phyloP scores from a whole-genome alignment of 1,140 invertebrate genomes.

The Bathynomus jamesi region DNA sequence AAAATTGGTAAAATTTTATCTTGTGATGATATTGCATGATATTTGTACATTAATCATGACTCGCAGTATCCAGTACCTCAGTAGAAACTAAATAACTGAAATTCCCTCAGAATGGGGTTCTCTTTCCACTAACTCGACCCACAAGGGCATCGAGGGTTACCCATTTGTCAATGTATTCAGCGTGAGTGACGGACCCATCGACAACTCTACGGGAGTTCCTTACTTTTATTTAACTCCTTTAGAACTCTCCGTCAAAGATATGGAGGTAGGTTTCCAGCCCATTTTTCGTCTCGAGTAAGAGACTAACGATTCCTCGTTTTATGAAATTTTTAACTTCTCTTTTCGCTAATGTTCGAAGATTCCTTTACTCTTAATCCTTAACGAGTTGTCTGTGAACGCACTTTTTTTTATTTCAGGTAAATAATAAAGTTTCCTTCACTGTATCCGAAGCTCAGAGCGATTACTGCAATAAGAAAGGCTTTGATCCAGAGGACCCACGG shows the following conservation, averaged over 20 bases:
- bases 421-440: slow-evolving; percentile 57
- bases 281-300: not conserved
- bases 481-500: slow-evolving; percentile 69
- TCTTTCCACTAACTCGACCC: slow-evolving; percentile 62
- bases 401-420: slow-evolving; percentile 21
- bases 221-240: slow-evolving; percentile 69
- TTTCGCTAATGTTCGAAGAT: too few species aligned
- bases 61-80: too few species aligned
- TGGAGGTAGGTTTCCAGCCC: slow-evolving; percentile 47
- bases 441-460: slow-evolving; percentile 58
- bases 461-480: slow-evolving; percentile 54
- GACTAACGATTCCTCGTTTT: too few species aligned
- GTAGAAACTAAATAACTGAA: too few species aligned
- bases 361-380: too few species aligned
- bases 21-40: too few species aligned
- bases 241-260: slow-evolving; percentile 64
- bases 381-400: too few species aligned
- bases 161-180: slow-evolving; percentile 67
- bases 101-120: slow-evolving; percentile 58
- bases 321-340: too few species aligned
- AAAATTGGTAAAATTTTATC: too few species aligned
- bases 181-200: slow-evolving; percentile 57
- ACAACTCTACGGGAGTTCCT: slow-evolving; percentile 62
- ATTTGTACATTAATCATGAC: too few species aligned
- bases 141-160: slow-evolving; percentile 53